Evolutionary conservation across 1,140 invertebrate species (phyloP).

Genomic region (Anastatus disparis): DNA sequence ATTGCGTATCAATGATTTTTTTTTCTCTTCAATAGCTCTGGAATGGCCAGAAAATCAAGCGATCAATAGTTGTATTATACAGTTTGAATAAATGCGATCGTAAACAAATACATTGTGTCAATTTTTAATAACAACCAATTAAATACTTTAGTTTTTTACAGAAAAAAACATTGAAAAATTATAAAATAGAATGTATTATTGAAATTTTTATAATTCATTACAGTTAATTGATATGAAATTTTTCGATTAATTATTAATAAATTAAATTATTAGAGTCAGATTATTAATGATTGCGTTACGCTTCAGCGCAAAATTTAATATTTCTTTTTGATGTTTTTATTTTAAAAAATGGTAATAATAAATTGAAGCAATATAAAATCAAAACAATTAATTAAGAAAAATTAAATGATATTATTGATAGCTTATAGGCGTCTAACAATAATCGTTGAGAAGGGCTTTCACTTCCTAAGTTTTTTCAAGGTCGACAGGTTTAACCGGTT

Average conservation of each 20-base stretch:
- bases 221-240: too few relatives aligned
- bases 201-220: too few relatives aligned
- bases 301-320: too few relatives aligned
- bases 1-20: neutral
- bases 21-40: neutral
- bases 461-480: slow-evolving; percentile 3
- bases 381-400: too few relatives aligned
- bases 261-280: neutral
- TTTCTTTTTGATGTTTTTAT: too few relatives aligned
- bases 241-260: neutral
- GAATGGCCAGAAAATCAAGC: neutral
- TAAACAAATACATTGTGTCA: neutral
- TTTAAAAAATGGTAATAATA: too few relatives aligned
- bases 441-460: slow-evolving; percentile 21
- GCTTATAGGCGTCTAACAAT: neutral
- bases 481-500: slow-evolving; percentile 39
- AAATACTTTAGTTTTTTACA: too few relatives aligned
- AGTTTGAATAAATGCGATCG: slow-evolving; percentile 6
- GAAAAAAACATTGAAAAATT: too few relatives aligned
- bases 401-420: too few relatives aligned
- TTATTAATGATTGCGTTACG: too few relatives aligned
- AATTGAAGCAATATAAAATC: too few relatives aligned
- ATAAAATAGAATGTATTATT: neutral
- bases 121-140: neutral
- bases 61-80: slow-evolving; percentile 28